These are phyloP conservation scores for Acrobeloides nanus DNA, from an alignment of 2,888 invertebrate genomes.

Conservation along the genomic window DNA sequence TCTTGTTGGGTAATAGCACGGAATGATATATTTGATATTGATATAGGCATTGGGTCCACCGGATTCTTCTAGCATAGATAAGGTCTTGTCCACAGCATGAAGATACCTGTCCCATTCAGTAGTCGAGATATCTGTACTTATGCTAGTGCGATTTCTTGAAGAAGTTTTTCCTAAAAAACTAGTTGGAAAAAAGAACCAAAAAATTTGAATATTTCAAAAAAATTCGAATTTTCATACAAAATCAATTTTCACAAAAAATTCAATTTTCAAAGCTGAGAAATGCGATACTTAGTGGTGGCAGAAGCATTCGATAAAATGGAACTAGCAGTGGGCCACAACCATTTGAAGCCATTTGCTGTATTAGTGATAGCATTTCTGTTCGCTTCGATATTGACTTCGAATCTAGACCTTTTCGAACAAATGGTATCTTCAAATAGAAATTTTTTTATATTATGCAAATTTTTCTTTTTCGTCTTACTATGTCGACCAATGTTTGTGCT, in stretches of 20 bases:
- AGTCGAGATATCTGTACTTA: slow-evolving; percentile 20
- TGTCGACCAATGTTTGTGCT: slow-evolving; percentile 21
- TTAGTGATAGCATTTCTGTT: slow-evolving; percentile 24
- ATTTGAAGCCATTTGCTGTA: slow-evolving; percentile 53
- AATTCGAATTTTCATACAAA: slow-evolving; percentile 1
- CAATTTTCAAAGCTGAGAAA: background rate
- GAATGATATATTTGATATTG: slow-evolving; percentile 95
- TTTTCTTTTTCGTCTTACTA: slow-evolving; percentile 6
- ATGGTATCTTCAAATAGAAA: slow-evolving; percentile 26
- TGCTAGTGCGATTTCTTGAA: slow-evolving; percentile 12
- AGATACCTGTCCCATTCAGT: slow-evolving; percentile 9
- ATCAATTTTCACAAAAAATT: background rate
- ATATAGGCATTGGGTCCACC: slow-evolving; percentile 94
- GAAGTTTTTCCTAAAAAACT: background rate
- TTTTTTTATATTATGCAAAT: slow-evolving; percentile 7
- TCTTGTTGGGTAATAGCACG: slow-evolving; percentile 89
- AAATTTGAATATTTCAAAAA: slow-evolving; percentile 1
- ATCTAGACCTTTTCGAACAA: slow-evolving; percentile 34
- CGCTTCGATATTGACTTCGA: slow-evolving; percentile 16
- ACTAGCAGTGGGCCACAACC: slow-evolving; percentile 85
- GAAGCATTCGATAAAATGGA: slow-evolving; percentile 89
- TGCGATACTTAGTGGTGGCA: slow-evolving; percentile 72
- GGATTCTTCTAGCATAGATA: slow-evolving; percentile 79
- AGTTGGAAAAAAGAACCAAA: no score
- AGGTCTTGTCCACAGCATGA: slow-evolving; percentile 67